phyloP scores from a whole-genome alignment of 2,888 invertebrate genomes.

The Zonitis immaculata region DNA sequence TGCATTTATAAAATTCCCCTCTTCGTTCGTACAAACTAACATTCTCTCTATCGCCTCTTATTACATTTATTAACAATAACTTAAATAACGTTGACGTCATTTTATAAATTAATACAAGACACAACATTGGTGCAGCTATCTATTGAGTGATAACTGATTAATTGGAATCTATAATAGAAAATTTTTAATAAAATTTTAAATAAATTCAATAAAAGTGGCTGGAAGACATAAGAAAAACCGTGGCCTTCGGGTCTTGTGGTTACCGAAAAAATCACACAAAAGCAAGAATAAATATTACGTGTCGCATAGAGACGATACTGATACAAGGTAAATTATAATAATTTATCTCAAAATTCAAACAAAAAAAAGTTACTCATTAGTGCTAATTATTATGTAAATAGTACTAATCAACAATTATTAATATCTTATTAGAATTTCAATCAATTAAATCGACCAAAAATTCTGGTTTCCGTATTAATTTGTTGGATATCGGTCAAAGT shows the following conservation, averaged over 20 bases:
- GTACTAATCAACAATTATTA: too few species aligned
- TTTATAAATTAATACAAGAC: background rate
- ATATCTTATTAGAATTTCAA: too few species aligned
- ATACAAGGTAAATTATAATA: slow-evolving; percentile 18
- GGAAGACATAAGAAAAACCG: slow-evolving; percentile 19
- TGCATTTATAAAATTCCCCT: background rate
- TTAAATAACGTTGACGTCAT: slow-evolving; percentile 14
- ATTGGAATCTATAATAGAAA: too few species aligned
- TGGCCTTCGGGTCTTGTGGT: slow-evolving; percentile 23
- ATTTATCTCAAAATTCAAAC: too few species aligned
- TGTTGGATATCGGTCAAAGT: background rate
- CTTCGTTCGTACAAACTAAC: background rate
- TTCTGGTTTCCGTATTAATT: too few species aligned
- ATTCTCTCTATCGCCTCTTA: background rate
- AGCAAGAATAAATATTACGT: slow-evolving; percentile 23
- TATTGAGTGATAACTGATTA: background rate
- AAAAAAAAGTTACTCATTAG: too few species aligned
- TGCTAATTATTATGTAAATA: too few species aligned
- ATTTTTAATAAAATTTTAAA: too few species aligned
- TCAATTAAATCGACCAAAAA: too few species aligned
- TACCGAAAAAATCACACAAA: slow-evolving; percentile 15
- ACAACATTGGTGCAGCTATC: background rate
- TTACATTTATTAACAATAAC: background rate
- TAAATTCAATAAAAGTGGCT: slow-evolving; percentile 20
- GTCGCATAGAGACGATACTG: slow-evolving; percentile 10